phyloP scores from a whole-genome alignment of 2,113 vertebrate species.

The Apaloderma vittatum region DNA sequence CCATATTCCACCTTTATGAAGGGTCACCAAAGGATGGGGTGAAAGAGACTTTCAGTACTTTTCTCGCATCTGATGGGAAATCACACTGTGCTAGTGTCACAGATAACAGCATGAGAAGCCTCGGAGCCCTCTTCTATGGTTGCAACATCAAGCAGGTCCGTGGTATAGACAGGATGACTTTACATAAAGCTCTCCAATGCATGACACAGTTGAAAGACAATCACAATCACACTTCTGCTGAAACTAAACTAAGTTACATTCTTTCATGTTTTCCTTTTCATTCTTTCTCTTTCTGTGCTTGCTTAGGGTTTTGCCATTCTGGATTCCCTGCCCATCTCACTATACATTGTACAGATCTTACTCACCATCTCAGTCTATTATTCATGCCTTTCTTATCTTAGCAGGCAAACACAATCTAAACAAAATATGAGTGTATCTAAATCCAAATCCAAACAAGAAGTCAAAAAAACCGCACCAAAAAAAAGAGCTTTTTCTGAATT shows the following conservation, averaged over 20 bases:
- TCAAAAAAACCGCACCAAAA: background rate
- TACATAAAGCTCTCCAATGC: background rate
- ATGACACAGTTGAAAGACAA: background rate
- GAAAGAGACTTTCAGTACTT: background rate
- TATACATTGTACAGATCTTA: background rate
- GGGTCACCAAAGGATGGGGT: background rate
- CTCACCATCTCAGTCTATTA: background rate
- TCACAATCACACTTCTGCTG: background rate
- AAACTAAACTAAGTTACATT: background rate
- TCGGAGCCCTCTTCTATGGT: background rate
- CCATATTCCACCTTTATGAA: background rate
- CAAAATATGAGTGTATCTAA: background rate
- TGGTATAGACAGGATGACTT: background rate
- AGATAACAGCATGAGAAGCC: background rate
- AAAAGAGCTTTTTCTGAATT: background rate
- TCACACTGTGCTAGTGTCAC: rapidly evolving
- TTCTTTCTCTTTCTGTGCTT: background rate
- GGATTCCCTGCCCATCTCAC: background rate
- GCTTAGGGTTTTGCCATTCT: background rate
- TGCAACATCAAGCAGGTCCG: background rate
- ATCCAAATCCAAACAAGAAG: background rate
- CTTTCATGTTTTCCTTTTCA: background rate
- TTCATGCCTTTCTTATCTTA: background rate
- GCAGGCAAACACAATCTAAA: background rate
- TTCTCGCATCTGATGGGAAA: background rate